Conservation (phyloP, 2,797 vertebrate species). For the Siniperca obscura region DNA sequence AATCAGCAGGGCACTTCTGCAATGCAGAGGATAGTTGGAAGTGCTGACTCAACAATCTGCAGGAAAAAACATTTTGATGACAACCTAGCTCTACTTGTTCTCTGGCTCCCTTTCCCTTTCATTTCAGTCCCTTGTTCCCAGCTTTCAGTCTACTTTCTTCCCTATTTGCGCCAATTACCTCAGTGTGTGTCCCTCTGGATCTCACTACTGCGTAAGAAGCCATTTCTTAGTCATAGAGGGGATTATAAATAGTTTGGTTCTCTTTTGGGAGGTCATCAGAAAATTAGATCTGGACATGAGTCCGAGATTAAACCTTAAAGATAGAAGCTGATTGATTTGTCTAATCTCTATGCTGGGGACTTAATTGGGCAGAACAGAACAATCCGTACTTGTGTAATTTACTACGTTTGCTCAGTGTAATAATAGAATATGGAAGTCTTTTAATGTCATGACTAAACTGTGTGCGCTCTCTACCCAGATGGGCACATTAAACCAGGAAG, state of each 20-base stretch:
- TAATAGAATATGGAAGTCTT: constrained; percentile 17
- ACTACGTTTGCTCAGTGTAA: background rate
- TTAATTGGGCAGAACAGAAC: constrained; percentile 16
- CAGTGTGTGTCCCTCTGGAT: constrained; percentile 26
- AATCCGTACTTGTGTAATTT: background rate
- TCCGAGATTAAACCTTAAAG: constrained; percentile 32
- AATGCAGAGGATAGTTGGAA: constrained; percentile 68
- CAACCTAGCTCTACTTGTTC: constrained; percentile 33
- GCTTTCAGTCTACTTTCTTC: constrained; percentile 49
- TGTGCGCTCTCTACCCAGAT: constrained; percentile 84
- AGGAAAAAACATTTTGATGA: constrained; percentile 27
- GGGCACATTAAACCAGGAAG: constrained; percentile 90
- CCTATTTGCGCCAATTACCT: constrained; percentile 55
- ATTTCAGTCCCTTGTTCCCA: constrained; percentile 18
- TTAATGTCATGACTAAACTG: constrained; percentile 1
- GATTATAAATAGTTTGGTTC: constrained; percentile 31
- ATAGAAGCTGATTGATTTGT: constrained; percentile 35
- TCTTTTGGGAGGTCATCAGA: constrained; percentile 37
- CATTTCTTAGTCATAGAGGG: constrained; percentile 31
- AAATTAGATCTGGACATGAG: constrained; percentile 30
- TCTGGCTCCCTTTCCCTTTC: constrained; percentile 23
- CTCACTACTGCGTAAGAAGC: constrained; percentile 30
- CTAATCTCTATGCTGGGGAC: background rate
- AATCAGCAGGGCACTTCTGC: constrained; percentile 80
- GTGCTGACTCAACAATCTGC: constrained; percentile 77